Evolutionary conservation across 2,888 invertebrate genomes (phyloP).

Genomic region (Carcina quercana): DNA sequence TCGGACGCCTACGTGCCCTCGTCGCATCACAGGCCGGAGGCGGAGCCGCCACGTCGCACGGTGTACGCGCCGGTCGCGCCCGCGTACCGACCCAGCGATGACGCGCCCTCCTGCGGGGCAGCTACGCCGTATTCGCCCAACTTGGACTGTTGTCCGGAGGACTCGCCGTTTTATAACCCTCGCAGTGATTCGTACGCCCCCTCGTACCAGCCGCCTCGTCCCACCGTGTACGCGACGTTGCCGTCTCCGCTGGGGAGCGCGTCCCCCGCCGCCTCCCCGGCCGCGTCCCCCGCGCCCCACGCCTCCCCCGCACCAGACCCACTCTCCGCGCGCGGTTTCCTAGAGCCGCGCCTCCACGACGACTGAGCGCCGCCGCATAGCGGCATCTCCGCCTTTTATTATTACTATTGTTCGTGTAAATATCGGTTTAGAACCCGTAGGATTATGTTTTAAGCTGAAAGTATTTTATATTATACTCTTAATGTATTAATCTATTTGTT

Average conservation of each 20-base stretch:
- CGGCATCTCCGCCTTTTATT: conserved; percentile 43
- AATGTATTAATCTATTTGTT: conserved; percentile 29
- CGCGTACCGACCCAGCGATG: conserved; percentile 64
- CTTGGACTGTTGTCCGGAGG: conserved; percentile 57
- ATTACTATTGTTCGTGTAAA: conserved; percentile 45
- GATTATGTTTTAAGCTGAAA: conserved; percentile 68
- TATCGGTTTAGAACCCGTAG: conserved; percentile 62
- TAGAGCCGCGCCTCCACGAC: conserved; percentile 35
- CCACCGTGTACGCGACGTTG: conserved; percentile 66
- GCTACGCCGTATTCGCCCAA: conserved; percentile 69
- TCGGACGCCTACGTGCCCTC: conserved; percentile 79
- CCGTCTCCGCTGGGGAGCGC: conserved; percentile 59
- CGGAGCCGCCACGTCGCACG: conserved; percentile 68
- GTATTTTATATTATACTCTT: conserved; percentile 71
- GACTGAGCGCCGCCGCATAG: conserved; percentile 29
- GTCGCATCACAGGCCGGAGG: conserved; percentile 74
- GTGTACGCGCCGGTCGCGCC: conserved; percentile 67
- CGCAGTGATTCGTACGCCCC: conserved; percentile 69
- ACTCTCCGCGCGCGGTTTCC: conserved; percentile 41
- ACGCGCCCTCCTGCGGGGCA: conserved; percentile 68
- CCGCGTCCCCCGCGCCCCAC: conserved; percentile 53
- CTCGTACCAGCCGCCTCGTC: conserved; percentile 65
- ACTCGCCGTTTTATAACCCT: conserved; percentile 70
- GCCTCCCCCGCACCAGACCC: conserved; percentile 31
- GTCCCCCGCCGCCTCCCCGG: conserved; percentile 55